Evolutionary conservation across 2,113 vertebrate species (phyloP).

Genomic region (Xiphophorus hellerii): DNA sequence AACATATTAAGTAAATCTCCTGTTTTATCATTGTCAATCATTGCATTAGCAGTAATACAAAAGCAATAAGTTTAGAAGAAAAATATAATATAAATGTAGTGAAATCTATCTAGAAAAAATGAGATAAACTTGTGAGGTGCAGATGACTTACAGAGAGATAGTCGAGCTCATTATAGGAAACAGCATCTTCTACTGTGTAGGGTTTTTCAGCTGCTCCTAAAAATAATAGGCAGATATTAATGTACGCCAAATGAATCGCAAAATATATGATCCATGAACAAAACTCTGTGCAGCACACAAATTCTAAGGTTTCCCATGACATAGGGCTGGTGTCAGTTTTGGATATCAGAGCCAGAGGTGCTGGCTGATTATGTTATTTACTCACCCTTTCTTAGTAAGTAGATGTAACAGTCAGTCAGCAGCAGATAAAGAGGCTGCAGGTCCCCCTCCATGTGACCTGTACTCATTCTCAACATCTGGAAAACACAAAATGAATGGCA

Average conservation of each 20-base stretch:
- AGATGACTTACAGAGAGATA: constrained; percentile 90
- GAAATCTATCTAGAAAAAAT: neutral
- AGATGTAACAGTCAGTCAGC: constrained; percentile 94
- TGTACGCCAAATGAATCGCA: neutral
- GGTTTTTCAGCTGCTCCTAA: constrained; percentile 97
- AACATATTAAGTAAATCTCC: neutral
- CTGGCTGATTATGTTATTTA: neutral
- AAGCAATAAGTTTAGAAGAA: neutral
- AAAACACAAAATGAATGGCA: neutral
- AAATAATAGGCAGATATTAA: neutral
- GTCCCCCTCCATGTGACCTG: constrained; percentile 97
- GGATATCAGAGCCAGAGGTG: neutral
- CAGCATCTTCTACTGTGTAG: constrained; percentile 93
- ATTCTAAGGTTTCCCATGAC: neutral
- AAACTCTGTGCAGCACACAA: neutral
- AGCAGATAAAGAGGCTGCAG: constrained; percentile 93
- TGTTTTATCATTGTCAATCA: neutral
- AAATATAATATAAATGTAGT: neutral
- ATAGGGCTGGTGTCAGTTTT: neutral
- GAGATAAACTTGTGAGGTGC: neutral
- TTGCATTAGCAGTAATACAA: too few species aligned
- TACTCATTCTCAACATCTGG: constrained; percentile 97
- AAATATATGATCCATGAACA: neutral
- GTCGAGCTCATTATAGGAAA: constrained; percentile 96
- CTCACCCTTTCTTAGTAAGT: constrained; percentile 94